Evolutionary conservation across 2,113 vertebrate genomes (phyloP).

Genomic region (Xiphophorus maculatus): DNA sequence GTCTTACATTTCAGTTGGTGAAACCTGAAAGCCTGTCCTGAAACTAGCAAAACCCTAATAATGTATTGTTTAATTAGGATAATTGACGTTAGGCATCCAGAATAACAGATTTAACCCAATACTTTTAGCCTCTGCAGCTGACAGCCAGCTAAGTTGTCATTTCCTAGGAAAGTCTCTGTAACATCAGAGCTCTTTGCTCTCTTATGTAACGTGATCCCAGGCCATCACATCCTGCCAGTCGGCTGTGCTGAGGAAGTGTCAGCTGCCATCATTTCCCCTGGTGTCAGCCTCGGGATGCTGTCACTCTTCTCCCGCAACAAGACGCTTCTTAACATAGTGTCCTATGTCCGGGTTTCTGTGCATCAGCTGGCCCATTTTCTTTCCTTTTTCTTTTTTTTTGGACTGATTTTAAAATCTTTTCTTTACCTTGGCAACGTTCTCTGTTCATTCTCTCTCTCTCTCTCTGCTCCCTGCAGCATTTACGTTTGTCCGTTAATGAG

Average conservation of each 20-base stretch:
- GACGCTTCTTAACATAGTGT: constrained; percentile 38
- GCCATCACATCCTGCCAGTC: constrained; percentile 65
- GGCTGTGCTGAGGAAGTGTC: constrained; percentile 56
- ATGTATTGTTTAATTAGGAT: neutral
- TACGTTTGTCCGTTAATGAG: constrained; percentile 94
- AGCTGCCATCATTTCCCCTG: constrained; percentile 65
- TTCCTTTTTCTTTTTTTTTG: neutral
- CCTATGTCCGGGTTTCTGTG: constrained; percentile 32
- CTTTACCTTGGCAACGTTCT: neutral
- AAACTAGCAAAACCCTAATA: neutral
- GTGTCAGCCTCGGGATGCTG: constrained; percentile 56
- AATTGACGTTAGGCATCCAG: neutral
- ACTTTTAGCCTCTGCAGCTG: constrained; percentile 9
- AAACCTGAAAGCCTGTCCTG: too few relatives aligned
- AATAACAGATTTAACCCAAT: neutral
- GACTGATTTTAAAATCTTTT: neutral
- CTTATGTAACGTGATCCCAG: constrained; percentile 55
- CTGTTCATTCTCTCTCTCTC: neutral
- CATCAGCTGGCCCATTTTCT: constrained; percentile 29
- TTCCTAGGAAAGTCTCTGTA: constrained; percentile 46
- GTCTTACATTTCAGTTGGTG: too few relatives aligned
- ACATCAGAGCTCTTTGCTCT: constrained; percentile 30
- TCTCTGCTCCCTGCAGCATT: constrained; percentile 81
- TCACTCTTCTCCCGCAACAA: constrained; percentile 31
- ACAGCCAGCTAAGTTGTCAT: constrained; percentile 9